Base-by-base conservation (phyloP, 2,888 invertebrate species). In the Drosophila cognata region DNA sequence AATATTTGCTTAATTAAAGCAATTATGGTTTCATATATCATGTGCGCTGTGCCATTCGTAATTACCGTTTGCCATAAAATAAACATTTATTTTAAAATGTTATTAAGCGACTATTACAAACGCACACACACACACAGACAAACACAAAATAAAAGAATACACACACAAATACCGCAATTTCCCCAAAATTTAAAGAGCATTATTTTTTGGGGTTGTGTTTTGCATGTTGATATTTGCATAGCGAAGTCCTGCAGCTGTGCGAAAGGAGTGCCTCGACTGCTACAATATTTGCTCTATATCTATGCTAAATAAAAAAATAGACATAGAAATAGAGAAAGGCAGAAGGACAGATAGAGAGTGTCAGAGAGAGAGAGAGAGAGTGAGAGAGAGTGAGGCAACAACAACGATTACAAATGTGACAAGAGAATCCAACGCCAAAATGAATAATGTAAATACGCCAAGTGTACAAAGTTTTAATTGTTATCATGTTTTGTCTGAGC, bases 1-100 rank as follows among this genome's bases (percentile, higher is more conserved):
- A 87, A 84, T 90, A 87, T 87, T 90, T 87, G 91, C 84, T 89
- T 87, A 87, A 87, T 87, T 87, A 90, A 87, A 87, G 86, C 90
- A 87, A 87, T 87, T 87, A 87, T 81, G 86, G 91, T 87, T 81
- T 84, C 88, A 87, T 87, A 87, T 89, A 87, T 87, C 88, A 87
- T 88, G 75, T 61, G 48, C 41, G 46, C 60, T 62, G 71, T 66
- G 66, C 41, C 56, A 73, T 48, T 66, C 75, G 86, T 90, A 87
- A 87, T 87, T 87, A 87, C 82, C 82, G 89, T 87, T 84, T 77
- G 77, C 70, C 81, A 87, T 87, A 87, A 87, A 87, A 87, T 81
- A 70, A 81, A 66, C 84, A 90, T 90, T 87, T 90, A 90, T 85
- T 82, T 85, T 82, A 86, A 87, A 89, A 87, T 79, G 73, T 77